These are phyloP conservation scores for Acromyrmex echinatior DNA, from an alignment of 1,140 invertebrate species.

Conservation along the genomic window DNA sequence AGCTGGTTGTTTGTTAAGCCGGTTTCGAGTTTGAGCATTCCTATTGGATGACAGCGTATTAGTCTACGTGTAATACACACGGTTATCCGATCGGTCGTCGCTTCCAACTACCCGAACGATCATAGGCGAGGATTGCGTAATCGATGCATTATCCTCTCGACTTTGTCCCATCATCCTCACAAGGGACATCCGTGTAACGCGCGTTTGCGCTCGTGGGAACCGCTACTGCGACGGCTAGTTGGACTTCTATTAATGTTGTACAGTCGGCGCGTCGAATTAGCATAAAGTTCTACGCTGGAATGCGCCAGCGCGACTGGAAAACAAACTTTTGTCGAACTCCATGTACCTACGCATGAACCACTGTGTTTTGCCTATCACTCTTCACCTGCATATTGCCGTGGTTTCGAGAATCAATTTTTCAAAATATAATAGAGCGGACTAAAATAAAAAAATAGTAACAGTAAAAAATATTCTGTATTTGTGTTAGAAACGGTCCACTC, in stretches of 20 bases:
- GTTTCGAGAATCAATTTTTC: slow-evolving; percentile 4
- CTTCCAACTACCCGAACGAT: slow-evolving; percentile 69
- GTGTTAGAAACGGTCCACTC: no score
- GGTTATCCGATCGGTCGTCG: slow-evolving; percentile 56
- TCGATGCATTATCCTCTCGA: slow-evolving; percentile 60
- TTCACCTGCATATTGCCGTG: slow-evolving; percentile 5
- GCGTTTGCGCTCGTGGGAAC: slow-evolving; percentile 35
- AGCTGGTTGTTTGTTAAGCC: slow-evolving; percentile 66
- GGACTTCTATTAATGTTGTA: slow-evolving; percentile 51
- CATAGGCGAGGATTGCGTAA: slow-evolving; percentile 38
- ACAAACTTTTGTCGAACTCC: slow-evolving; percentile 37
- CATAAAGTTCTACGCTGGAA: slow-evolving; percentile 25
- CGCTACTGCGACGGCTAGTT: background rate
- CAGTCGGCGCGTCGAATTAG: slow-evolving; percentile 37
- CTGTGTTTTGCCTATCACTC: slow-evolving; percentile 2
- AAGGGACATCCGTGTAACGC: slow-evolving; percentile 15
- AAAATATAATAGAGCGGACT: background rate
- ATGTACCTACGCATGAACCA: slow-evolving; percentile 16
- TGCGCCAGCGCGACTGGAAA: slow-evolving; percentile 23
- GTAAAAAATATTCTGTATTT: background rate
- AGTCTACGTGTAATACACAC: slow-evolving; percentile 65
- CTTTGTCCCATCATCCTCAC: background rate
- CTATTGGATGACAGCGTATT: slow-evolving; percentile 52
- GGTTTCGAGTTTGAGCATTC: slow-evolving; percentile 47
- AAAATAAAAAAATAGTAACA: background rate